Conservation (phyloP, 2,888 invertebrate species). For the Sarcophaga subvicina region DNA sequence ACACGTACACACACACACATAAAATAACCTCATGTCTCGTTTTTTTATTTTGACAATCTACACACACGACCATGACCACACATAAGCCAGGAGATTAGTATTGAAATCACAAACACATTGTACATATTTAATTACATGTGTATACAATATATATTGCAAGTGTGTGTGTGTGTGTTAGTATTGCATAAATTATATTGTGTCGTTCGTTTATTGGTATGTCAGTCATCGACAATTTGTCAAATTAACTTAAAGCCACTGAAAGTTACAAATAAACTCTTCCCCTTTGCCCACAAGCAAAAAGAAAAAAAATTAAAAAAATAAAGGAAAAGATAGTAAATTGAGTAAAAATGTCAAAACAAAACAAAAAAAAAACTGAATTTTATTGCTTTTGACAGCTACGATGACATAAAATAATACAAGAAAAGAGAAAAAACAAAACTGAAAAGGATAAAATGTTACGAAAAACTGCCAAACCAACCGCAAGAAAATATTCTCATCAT, state of each 20-base stretch:
- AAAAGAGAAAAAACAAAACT: neutral
- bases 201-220: constrained; percentile 3
- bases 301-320: constrained; percentile 1
- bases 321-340: neutral
- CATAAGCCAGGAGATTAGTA: neutral
- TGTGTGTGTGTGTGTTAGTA: neutral
- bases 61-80: neutral
- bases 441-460: constrained; percentile 1
- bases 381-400: constrained; percentile 35
- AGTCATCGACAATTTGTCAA: constrained; percentile 57
- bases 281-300: neutral
- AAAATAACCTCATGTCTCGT: constrained; percentile 22
- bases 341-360: constrained; percentile 11
- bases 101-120: neutral
- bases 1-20: neutral
- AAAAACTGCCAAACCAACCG: constrained; percentile 3
- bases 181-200: constrained; percentile 17
- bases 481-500: neutral
- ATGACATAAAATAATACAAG: constrained; percentile 2
- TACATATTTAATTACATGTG: neutral
- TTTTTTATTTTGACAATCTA: neutral
- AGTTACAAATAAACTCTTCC: constrained; percentile 6
- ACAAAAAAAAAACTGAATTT: constrained; percentile 10
- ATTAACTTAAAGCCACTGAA: constrained; percentile 56
- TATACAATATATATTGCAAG: no score